A percentile compares a stretch with the other conserved stretches of the same genome.
Evolutionary conservation across 2,113 vertebrate genomes (phyloP).

Genomic region (Lota lota): DNA sequence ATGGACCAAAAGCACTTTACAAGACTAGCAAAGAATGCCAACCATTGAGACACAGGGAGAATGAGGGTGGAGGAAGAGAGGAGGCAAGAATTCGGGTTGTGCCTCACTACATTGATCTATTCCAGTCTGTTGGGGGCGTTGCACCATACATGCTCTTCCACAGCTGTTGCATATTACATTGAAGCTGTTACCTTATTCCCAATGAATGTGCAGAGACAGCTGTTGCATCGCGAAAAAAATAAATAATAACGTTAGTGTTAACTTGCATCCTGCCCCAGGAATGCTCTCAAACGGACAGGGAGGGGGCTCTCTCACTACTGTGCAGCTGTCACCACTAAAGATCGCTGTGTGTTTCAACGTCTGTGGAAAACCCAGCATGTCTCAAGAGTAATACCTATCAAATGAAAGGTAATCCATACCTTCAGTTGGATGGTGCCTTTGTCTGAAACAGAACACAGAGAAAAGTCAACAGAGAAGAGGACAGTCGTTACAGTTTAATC

Average conservation of each 20-base stretch:
- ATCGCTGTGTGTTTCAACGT: conserved; percentile 24
- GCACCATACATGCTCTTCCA: conserved; percentile 64
- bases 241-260: conserved; percentile 61
- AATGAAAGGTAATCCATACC: conserved; percentile 72
- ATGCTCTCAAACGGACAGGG: conserved; percentile 47
- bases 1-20: neutral
- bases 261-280: conserved; percentile 62
- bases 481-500: too few species aligned
- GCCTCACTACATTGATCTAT: conserved; percentile 60
- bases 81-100: conserved; percentile 43
- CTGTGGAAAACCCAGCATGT: conserved; percentile 20
- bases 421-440: conserved; percentile 89
- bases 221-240: conserved; percentile 46
- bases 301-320: conserved; percentile 51
- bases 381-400: neutral
- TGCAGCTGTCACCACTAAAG: conserved; percentile 53
- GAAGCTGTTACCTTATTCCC: conserved; percentile 69
- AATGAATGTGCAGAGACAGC: conserved; percentile 68
- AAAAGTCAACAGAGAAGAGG: neutral
- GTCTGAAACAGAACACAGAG: conserved; percentile 72
- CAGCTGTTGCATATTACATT: conserved; percentile 69
- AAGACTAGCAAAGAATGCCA: conserved; percentile 27
- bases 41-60: conserved; percentile 26
- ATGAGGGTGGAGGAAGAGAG: conserved; percentile 12
- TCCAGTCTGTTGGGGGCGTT: conserved; percentile 58